Evolutionary conservation across 1,140 invertebrate species (phyloP).

Genomic region (Drosophila tropicalis): DNA sequence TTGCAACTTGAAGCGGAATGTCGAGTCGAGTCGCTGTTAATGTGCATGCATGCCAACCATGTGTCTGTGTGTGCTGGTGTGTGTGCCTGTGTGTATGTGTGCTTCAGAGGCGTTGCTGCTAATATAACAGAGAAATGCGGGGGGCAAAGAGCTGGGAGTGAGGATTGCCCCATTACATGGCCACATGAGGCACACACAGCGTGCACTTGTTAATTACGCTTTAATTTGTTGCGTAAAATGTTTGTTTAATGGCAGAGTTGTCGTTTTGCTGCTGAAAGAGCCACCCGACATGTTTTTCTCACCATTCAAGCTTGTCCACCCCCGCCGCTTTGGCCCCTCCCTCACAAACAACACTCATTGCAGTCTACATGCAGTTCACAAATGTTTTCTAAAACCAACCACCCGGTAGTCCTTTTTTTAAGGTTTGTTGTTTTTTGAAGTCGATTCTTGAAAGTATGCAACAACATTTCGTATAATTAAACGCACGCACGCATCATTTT

Average conservation of each 20-base stretch:
- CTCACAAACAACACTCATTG: slow-evolving; percentile 22
- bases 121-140: slow-evolving; percentile 45
- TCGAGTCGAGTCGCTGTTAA: slow-evolving; percentile 36
- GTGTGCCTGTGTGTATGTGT: slow-evolving; percentile 10
- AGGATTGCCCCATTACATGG: slow-evolving; percentile 44
- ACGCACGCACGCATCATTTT: slow-evolving; percentile 61
- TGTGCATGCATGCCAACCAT: not conserved
- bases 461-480: slow-evolving; percentile 74
- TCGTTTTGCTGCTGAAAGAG: slow-evolving; percentile 35
- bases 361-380: slow-evolving; percentile 41
- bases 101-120: slow-evolving; percentile 51
- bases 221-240: slow-evolving; percentile 81
- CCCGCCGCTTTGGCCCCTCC: not conserved
- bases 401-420: not conserved
- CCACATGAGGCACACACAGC: slow-evolving; percentile 63
- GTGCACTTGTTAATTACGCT: slow-evolving; percentile 80
- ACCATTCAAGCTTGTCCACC: slow-evolving; percentile 48
- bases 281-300: slow-evolving; percentile 67
- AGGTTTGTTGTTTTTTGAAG: slow-evolving; percentile 31
- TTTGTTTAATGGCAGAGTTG: slow-evolving; percentile 76
- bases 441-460: slow-evolving; percentile 64
- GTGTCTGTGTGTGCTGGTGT: slow-evolving; percentile 10
- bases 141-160: no score
- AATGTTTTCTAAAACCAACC: slow-evolving; percentile 19
- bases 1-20: slow-evolving; percentile 61